Evolutionary conservation across 2,888 invertebrate species (phyloP), one percentile per base, ranked within the genome.

Genomic region (Tinea semifulvella): DNA sequence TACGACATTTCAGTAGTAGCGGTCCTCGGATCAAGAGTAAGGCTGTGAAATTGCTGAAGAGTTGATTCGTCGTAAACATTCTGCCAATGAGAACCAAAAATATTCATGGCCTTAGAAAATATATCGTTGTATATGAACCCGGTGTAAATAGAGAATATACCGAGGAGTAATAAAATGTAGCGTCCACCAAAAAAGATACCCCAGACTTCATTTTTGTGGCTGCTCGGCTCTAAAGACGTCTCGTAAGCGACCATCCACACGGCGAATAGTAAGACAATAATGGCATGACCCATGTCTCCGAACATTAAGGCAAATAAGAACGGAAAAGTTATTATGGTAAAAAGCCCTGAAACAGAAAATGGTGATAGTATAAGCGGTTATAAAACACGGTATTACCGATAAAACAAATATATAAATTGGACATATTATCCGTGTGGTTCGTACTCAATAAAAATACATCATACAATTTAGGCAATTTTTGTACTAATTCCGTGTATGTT

Each of bases 161-260:
- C 96, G 95, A 99, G 97, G 47, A 98, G 73, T 40, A 98, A 84
- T 43, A 99, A 92, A 31, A 99, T 92, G 66, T 99, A 99, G 5
- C 99, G 91, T 40, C 98, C 98, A 76, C 92, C 93, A 65, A 98
- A 98, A 74, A 98, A 93, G 50, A 96, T 98, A 61, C 90, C 92
- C 93, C 96, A 97, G 48, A 98, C 97, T 87, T 96, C 93, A 56
- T 84, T 89, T 22, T 70, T 82, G 3, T 84, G 83, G 46, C 84
- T 86, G 53, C 84, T 72, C 0, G 74, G 75, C 18, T 76, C 58
- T 36, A 92, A 74, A 48, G 86, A 80, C 52, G 89, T 89, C 68
- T 98, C 97, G 45, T 80, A 82, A 0, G 87, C 47, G 1, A 93
- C 84, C 89, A 98, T 88, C 85, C 87, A 94, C 0, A 74, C 53